Conservation (phyloP, 2,888 invertebrate genomes). For the Melieria picta region DNA sequence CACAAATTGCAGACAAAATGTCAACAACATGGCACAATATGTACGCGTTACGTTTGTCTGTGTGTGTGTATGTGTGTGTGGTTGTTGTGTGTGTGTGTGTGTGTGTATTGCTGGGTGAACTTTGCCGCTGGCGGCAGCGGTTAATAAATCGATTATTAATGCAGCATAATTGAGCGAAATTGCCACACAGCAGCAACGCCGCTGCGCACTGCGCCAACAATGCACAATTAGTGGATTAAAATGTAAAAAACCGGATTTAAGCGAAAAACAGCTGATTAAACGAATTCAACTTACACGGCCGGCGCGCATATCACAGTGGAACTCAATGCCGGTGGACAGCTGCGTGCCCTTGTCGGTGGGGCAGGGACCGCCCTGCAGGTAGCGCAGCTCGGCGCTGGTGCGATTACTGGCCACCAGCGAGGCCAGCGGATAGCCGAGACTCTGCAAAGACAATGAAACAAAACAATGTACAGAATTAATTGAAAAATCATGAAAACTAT, state of each 20-base stretch:
- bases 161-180: conserved; percentile 12
- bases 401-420: conserved; percentile 54
- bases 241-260: not conserved
- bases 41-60: conserved; percentile 7
- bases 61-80: conserved; percentile 15
- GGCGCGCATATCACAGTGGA: conserved; percentile 59
- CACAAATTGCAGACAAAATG: conserved; percentile 43
- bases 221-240: not conserved
- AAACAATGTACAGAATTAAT: no score
- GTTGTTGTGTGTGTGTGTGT: not conserved
- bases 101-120: no score
- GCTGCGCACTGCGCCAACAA: no score
- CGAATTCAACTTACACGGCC: conserved; percentile 58
- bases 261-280: not conserved
- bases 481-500: no score
- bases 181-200: no score
- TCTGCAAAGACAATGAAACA: conserved; percentile 48
- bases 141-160: conserved; percentile 22
- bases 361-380: conserved; percentile 58
- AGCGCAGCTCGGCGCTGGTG: conserved; percentile 58
- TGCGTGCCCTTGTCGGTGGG: conserved; percentile 52
- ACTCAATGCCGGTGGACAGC: conserved; percentile 59
- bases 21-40: conserved; percentile 35
- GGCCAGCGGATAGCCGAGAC: conserved; percentile 61
- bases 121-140: no score